Evolutionary conservation across 2,888 invertebrate species (phyloP).

Genomic region (Drosophila colorata): DNA sequence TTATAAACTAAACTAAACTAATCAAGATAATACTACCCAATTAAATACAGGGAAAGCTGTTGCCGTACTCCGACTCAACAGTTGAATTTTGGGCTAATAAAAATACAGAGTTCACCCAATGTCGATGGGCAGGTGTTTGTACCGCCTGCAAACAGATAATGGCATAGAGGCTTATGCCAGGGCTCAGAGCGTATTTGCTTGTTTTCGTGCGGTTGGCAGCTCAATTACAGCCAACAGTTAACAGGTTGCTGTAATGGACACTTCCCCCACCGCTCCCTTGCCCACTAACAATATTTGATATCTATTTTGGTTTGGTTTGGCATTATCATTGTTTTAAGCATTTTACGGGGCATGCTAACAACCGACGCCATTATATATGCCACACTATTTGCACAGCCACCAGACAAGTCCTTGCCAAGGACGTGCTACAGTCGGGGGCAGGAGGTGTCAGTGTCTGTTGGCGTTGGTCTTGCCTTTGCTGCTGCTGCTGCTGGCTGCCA

Average conservation of each 20-base stretch:
- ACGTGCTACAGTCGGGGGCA: neutral
- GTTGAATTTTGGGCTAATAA: neutral
- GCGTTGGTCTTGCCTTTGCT: slow-evolving; percentile 9
- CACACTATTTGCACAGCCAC: slow-evolving; percentile 34
- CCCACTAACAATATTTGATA: slow-evolving; percentile 46
- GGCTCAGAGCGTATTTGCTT: slow-evolving; percentile 34
- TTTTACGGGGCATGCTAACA: slow-evolving; percentile 36
- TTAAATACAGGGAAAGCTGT: slow-evolving; percentile 1
- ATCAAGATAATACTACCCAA: neutral
- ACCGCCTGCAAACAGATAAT: slow-evolving; percentile 16
- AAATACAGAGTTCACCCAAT: slow-evolving; percentile 3
- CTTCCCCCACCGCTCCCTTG: too few relatives aligned
- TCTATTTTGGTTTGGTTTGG: slow-evolving; percentile 55
- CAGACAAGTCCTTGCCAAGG: slow-evolving; percentile 2
- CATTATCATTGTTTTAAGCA: slow-evolving; percentile 59
- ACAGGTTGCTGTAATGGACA: slow-evolving; percentile 4
- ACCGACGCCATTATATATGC: slow-evolving; percentile 38
- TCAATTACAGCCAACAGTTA: slow-evolving; percentile 33
- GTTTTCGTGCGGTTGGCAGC: slow-evolving; percentile 17
- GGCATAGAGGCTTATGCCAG: slow-evolving; percentile 16
- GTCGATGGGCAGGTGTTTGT: slow-evolving; percentile 3
- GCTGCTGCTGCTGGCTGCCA: slow-evolving; percentile 30
- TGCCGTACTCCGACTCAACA: neutral
- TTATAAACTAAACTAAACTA: neutral
- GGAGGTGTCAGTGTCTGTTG: slow-evolving; percentile 18